phyloP scores from a whole-genome alignment of 2,888 invertebrate species.

The Standfussiana lucernea region DNA sequence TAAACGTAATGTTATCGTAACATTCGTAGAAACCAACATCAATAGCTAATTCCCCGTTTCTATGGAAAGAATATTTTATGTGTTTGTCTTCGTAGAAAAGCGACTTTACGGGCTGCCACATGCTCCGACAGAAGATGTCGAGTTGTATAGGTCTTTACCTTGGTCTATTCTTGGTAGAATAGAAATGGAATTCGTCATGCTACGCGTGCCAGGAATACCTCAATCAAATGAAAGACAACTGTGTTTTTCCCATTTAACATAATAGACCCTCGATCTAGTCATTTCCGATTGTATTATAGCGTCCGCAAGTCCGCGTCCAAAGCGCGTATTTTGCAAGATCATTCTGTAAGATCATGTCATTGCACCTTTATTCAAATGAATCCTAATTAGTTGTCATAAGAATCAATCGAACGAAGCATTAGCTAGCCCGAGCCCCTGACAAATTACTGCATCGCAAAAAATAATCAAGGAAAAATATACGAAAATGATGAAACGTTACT shows the following conservation, averaged over 20 bases:
- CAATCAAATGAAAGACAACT: background rate
- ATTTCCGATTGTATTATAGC: no score
- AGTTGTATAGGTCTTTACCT: background rate
- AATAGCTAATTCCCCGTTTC: background rate
- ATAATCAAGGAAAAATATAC: constrained; percentile 12
- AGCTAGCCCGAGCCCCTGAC: background rate
- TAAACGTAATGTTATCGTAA: no score
- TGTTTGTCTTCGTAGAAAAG: no score
- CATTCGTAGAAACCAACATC: no score
- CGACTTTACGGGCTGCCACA: no score
- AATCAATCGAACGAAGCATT: background rate
- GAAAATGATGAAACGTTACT: constrained; percentile 30
- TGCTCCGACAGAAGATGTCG: background rate
- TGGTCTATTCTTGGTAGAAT: background rate
- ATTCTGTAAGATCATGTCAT: no score
- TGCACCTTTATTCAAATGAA: background rate
- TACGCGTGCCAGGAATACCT: background rate
- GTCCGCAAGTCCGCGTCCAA: no score
- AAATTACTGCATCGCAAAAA: constrained; percentile 32
- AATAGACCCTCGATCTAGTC: background rate
- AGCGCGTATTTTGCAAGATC: no score
- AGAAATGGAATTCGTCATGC: no score
- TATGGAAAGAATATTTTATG: background rate
- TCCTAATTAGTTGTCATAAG: no score
- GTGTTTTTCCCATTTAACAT: background rate